A percentile compares a stretch with the other conserved stretches of the same genome.
These are phyloP conservation scores for Cancer borealis DNA, from an alignment of 2,888 invertebrate species.

Conservation along the genomic window DNA sequence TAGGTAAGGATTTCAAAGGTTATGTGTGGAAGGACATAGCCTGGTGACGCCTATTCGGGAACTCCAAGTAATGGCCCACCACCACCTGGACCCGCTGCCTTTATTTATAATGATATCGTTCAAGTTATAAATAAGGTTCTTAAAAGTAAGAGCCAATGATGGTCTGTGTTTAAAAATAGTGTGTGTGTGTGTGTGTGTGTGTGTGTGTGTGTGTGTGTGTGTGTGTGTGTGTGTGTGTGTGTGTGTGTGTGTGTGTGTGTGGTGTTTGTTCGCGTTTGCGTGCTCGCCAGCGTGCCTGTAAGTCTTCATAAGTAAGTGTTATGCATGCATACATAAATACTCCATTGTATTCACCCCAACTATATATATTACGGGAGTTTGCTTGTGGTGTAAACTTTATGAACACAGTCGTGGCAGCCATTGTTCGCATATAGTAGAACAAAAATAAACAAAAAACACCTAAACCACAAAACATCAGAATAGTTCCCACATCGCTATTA, in stretches of 20 bases:
- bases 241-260: slow-evolving; percentile 26
- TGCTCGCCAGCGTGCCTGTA: not conserved
- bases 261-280: not conserved
- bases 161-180: not conserved
- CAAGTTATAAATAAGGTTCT: not conserved
- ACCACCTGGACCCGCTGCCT: not conserved
- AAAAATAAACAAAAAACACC: not conserved
- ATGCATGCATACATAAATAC: not conserved
- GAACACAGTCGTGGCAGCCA: not conserved
- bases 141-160: not conserved
- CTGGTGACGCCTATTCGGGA: not conserved
- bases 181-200: slow-evolving; percentile 15
- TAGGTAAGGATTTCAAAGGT: not conserved
- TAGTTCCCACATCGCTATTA: not conserved
- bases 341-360: not conserved
- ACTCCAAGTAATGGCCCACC: not conserved
- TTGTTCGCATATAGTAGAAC: not conserved
- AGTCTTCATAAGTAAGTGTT: not conserved
- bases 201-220: slow-evolving; percentile 38
- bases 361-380: not conserved
- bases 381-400: not conserved
- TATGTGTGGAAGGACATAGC: not conserved
- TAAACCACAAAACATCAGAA: not conserved
- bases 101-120: not conserved
- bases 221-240: slow-evolving; percentile 31